These are phyloP conservation scores for Drosophila villosipedis DNA, from an alignment of 2,888 invertebrate genomes.

Conservation along the genomic window DNA sequence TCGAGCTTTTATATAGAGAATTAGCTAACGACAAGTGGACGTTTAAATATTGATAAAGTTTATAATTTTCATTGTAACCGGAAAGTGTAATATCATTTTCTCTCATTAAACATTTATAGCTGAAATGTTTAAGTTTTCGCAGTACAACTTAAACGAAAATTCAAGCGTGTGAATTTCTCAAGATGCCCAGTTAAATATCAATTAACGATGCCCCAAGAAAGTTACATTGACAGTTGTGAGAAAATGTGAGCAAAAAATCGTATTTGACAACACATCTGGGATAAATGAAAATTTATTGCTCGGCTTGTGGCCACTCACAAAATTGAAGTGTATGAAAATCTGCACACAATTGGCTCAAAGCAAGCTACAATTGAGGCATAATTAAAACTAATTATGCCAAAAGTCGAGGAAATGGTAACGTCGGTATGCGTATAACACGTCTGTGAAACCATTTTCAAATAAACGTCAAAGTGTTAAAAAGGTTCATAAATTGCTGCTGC, in stretches of 20 bases:
- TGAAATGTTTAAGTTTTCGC: not conserved
- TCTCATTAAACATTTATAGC: not conserved
- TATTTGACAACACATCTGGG: conserved; percentile 12
- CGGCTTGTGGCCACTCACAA: conserved; percentile 4
- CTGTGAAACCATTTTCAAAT: conserved; percentile 47
- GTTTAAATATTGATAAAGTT: not conserved
- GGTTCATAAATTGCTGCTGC: conserved; percentile 27
- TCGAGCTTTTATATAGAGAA: not conserved
- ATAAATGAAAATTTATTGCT: conserved; percentile 68
- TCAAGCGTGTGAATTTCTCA: not conserved
- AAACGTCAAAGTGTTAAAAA: conserved; percentile 43
- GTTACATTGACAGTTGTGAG: not conserved
- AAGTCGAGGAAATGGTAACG: conserved; percentile 17
- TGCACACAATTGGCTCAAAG: conserved; percentile 50
- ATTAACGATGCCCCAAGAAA: conserved; percentile 1
- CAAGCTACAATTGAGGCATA: conserved; percentile 47
- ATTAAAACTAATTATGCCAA: conserved; percentile 58
- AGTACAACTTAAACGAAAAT: not conserved
- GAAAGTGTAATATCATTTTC: not conserved
- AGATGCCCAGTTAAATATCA: not conserved
- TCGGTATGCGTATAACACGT: not conserved
- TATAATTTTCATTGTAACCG: not conserved
- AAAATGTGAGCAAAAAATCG: not conserved
- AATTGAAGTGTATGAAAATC: not conserved
- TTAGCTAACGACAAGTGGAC: not conserved